A percentile compares a stretch with the other conserved stretches of the same genome.
These are phyloP conservation scores for Drosophila kanapiae DNA, from an alignment of 1,140 invertebrate genomes.

Conservation along the genomic window DNA sequence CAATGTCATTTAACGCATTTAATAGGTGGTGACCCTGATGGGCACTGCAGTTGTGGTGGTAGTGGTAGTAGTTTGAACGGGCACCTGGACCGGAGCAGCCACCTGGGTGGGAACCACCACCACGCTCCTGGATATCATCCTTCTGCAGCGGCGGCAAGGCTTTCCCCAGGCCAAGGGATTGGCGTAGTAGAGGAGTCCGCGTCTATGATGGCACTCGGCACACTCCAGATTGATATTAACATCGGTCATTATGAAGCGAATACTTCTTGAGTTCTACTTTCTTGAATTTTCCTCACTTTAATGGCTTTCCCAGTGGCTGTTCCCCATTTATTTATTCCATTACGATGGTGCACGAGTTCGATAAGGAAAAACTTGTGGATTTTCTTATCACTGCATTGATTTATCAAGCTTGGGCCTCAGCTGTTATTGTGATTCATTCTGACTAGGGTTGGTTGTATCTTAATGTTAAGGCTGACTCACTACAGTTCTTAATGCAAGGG, in stretches of 20 bases:
- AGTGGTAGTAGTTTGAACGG: conserved; percentile 25
- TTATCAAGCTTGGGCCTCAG: neutral
- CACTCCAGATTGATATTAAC: conserved; percentile 50
- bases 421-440: neutral
- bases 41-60: conserved; percentile 8
- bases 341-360: neutral
- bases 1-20: too few species aligned
- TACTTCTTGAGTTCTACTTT: neutral
- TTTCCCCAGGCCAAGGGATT: conserved; percentile 48
- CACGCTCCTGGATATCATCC: conserved; percentile 52
- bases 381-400: conserved; percentile 4
- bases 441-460: conserved; percentile 1
- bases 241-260: conserved; percentile 16
- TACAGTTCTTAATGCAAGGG: neutral
- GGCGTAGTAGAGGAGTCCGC: conserved; percentile 31
- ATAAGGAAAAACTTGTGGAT: conserved; percentile 5
- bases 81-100: conserved; percentile 14
- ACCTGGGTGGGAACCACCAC: conserved; percentile 2
- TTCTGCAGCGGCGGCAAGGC: conserved; percentile 59
- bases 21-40: conserved; percentile 11
- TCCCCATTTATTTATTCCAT: neutral
- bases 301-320: conserved; percentile 11
- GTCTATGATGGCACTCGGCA: conserved; percentile 59
- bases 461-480: neutral
- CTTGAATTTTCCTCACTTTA: conserved; percentile 1